Evolutionary conservation across 2,113 vertebrate species (phyloP), one percentile per base, ranked within the genome.

Genomic region (Vidua chalybeata): DNA sequence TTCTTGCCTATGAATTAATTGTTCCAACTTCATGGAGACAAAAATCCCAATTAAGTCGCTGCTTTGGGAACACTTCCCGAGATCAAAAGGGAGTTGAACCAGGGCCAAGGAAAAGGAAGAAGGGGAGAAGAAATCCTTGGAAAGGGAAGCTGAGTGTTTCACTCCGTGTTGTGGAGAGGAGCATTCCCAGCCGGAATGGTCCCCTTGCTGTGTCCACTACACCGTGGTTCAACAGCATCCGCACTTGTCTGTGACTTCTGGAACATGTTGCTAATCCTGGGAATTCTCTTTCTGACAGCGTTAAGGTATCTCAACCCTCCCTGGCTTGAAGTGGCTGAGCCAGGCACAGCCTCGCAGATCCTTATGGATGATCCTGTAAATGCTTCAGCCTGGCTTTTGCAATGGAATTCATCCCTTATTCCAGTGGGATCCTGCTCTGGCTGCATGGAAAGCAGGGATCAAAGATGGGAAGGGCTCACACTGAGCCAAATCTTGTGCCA

Each of bases 221-320:
- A 5, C 45, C 0, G 1, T 13, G 6, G 64, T n/a, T 49, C 10
- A 4, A 30, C 30, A 67, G 71, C 15, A 24, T 37, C 31, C 1
- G 0, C 0, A 0, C 45, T 89, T 1, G 1, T 19, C 88, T 51
- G 49, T 85, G 90, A 91, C 82, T 81, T 64, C 10, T 6, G 75
- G 67, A 94, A 89, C 49, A 73, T 85, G 90, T 66, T 93, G 85
- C 24, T 97, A 96, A 96, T 90, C 95, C 92, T 13, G 79, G 72
- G 75, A 90, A 92, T 91, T 91, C 72, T 96, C 67, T 73, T 84
- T 28, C 78, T 0, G 0, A 71, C 77, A 72, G 33, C 0, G 3
- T 54, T 61, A 18, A 80, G 81, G 61, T 52, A 75, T 68, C 85
- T 75, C 84, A 91, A 37, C 33, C 78, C n/a, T 92, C 54, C 37